Evolutionary conservation across 2,113 vertebrate species (phyloP), one percentile per base, ranked within the genome.

Genomic region (Peromyscus maniculatus): DNA sequence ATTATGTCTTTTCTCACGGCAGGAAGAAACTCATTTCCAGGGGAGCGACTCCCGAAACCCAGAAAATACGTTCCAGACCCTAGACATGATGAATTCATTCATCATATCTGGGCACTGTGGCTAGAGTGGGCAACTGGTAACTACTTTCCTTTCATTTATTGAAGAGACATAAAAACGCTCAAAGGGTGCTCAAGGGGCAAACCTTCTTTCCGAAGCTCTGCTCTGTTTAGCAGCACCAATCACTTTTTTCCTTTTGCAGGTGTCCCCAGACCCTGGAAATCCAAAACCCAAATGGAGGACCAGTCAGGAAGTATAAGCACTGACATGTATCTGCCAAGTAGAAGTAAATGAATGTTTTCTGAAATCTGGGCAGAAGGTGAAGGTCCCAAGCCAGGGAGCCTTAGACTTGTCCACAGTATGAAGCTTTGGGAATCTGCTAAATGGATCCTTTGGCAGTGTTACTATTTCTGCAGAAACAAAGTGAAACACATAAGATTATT

Each of bases 1-100:
- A 97, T 96, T 98, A 96, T 94, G 93, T 96, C 33, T 93, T 72
- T 96, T 57, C 93, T 96, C 89, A 94, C 21, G 90, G 97, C 97
- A 97, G 96, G 97, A 96, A 97, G 89, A 96, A 89, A 93, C 87
- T 98, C 96, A 98, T 98, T 98, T 98, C 97, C 96, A 98, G 93
- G 97, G 36, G 89, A 95, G 97, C 82, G 95, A 96, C 59, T 97
- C 90, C 66, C 93, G 87, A 97, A 97, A 96, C 87, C 83, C 97
- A 96, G 96, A 97, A 97, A 97, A 98, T 98, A 93, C 0, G 33
- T 98, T 98, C 97, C 97, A 98, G 98, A 97, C 88, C 62, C 93
- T 69, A 92, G 87, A 71, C 24, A 8, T 64, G 84, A 84, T 96
- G 95, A 96, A 69, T 94, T 97, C 91, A 90, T 96, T 91, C 93